Conservation (phyloP, 2,888 invertebrate species). For the Strigamia transsilvanica region DNA sequence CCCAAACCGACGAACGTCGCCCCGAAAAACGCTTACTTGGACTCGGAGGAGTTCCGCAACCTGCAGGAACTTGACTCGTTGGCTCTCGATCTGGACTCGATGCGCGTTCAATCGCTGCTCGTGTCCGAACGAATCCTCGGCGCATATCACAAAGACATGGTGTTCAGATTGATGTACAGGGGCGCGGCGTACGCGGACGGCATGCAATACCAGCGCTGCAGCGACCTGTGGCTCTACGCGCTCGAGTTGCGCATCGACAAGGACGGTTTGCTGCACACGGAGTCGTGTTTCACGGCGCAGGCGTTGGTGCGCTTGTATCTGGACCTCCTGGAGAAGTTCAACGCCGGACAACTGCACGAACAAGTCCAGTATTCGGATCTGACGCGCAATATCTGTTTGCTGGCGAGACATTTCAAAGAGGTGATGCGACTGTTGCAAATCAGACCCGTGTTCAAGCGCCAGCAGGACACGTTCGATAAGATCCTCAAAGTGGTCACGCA, state of each 20-base stretch:
- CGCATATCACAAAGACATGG: constrained; percentile 83
- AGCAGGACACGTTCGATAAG: constrained; percentile 83
- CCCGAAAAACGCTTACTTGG: constrained; percentile 72
- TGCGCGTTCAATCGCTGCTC: constrained; percentile 86
- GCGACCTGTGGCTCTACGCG: constrained; percentile 86
- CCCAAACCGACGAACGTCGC: constrained; percentile 64
- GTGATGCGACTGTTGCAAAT: constrained; percentile 65
- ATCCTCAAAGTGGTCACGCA: constrained; percentile 79
- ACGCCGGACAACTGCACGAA: constrained; percentile 60
- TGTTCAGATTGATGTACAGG: constrained; percentile 75
- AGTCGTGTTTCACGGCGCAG: constrained; percentile 86
- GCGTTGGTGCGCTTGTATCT: constrained; percentile 85
- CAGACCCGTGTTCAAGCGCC: constrained; percentile 78
- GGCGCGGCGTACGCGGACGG: constrained; percentile 70
- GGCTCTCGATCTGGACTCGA: constrained; percentile 81
- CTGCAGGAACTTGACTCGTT: constrained; percentile 75
- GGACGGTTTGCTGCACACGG: constrained; percentile 76
- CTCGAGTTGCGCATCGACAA: constrained; percentile 80
- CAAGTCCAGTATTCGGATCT: constrained; percentile 75
- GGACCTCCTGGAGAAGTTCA: constrained; percentile 64
- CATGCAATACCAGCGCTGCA: constrained; percentile 77
- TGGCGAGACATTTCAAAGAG: constrained; percentile 72
- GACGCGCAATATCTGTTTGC: constrained; percentile 73
- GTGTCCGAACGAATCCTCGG: constrained; percentile 89
- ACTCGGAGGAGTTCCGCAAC: constrained; percentile 77